Percentiles rank a stretch among this genome's conserved stretches.
Conservation (phyloP, 2,113 vertebrate genomes). For the Ptilorrhoa leucosticta region DNA sequence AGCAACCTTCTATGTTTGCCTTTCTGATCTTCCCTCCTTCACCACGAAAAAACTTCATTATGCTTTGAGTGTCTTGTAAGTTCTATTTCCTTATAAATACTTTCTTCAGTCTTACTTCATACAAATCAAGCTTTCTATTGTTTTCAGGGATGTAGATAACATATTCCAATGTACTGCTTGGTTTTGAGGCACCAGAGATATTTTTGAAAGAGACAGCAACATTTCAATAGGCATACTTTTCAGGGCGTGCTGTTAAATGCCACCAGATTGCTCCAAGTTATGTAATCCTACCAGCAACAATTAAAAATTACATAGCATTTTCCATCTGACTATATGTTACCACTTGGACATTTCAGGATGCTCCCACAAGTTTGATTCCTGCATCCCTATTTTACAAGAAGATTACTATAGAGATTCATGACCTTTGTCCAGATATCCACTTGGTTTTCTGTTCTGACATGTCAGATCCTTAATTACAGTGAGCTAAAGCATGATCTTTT, state of each 20-base stretch:
- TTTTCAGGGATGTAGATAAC: background rate
- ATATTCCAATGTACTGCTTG: background rate
- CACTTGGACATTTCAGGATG: background rate
- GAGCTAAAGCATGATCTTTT: background rate
- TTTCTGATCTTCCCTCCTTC: background rate
- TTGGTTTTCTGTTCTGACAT: background rate
- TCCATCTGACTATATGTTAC: background rate
- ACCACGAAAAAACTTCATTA: background rate
- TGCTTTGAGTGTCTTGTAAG: background rate
- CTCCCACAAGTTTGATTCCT: background rate
- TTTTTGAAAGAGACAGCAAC: background rate
- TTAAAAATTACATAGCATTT: background rate
- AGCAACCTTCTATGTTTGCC: background rate
- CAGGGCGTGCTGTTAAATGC: background rate
- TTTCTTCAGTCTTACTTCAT: background rate
- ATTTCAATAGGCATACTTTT: background rate
- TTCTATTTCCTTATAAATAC: background rate
- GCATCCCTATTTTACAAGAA: background rate
- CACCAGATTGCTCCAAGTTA: background rate
- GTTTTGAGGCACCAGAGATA: background rate
- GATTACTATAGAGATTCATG: background rate
- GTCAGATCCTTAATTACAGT: background rate
- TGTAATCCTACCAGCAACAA: background rate
- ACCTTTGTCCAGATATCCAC: background rate
- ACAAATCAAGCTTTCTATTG: background rate